phyloP scores from a whole-genome alignment of 2,888 invertebrate genomes.

The Phortica magna region DNA sequence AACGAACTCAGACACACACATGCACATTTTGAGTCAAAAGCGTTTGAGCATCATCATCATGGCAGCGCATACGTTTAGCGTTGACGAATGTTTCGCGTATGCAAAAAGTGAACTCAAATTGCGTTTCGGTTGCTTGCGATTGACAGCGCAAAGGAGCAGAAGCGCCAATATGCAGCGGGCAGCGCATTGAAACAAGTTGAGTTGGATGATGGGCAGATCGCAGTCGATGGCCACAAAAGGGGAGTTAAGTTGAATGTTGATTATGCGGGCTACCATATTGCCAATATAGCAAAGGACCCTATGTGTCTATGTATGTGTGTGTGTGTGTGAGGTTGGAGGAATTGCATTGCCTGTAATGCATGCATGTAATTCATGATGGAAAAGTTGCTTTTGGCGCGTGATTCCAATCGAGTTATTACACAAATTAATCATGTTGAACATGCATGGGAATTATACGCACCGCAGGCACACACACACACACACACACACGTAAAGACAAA shows the following conservation, averaged over 20 bases:
- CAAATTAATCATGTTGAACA: conserved; percentile 72
- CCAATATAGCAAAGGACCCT: neutral
- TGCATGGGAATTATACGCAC: conserved; percentile 64
- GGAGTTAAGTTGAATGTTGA: neutral
- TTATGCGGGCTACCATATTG: neutral
- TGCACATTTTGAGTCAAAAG: no score
- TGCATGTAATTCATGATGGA: conserved; percentile 64
- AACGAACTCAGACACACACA: no score
- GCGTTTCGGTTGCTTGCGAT: conserved; percentile 22
- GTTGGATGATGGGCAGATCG: neutral
- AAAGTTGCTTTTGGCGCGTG: conserved; percentile 73
- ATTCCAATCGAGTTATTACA: conserved; percentile 73
- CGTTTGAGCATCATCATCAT: no score
- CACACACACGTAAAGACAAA: neutral
- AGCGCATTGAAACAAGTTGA: neutral
- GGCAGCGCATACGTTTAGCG: neutral
- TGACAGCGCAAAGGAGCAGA: neutral
- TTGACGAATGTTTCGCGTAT: neutral
- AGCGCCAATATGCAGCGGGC: neutral
- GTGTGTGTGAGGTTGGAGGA: neutral
- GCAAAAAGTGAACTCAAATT: conserved; percentile 23
- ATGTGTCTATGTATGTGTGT: neutral
- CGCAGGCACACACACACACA: conserved; percentile 2
- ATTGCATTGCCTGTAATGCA: conserved; percentile 42
- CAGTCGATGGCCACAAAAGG: neutral